Base-by-base conservation (phyloP, 1,140 invertebrate genomes). In the Augochlora pura region DNA sequence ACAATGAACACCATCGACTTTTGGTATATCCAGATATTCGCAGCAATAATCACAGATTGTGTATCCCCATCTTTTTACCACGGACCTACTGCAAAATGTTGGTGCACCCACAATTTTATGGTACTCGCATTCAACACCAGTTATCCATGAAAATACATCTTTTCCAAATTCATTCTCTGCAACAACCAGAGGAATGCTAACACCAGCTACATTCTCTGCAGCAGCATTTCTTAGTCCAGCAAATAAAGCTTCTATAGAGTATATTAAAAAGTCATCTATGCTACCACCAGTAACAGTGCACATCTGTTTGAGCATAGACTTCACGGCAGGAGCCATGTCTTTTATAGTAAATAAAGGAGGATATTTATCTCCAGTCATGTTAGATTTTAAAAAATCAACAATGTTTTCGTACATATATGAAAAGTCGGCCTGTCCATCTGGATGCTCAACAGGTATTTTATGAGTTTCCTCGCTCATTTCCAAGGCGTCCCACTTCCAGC, bases 1-100 rank as follows among this genome's bases (percentile, higher is more conserved):
- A 57, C 92, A 87, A 84, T 95, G 95, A 4, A 88, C 59, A 1
- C 94, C 94, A 14, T 92, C 88, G 0, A 88, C 75, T 57, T 93
- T 71, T 0, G 87, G 39, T 9, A 95, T 89, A 39, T 87, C 90
- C 16, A 94, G 81, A 10, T 90, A 75, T 1, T 90, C 79, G 79
- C 94, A 95, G 80, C 94, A 94, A 67, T 89, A 88, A 83, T 95
- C 94, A 42, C 94, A 94, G 8, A 95, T 84, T 1, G 92, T 93
- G 88, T 90, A 95, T 2, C 92, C 93, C 93, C 94, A 94, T 63
- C 95, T 92, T 46, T 93, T 93, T 0, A 93, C 92, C 4, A 93
- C 90, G 0, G 94, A 93, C 57, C 89, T 82, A 57, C 94, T 94
- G 81, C 95, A 96, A 63, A 92, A 88, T 5, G 90, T 62, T 0